Evolutionary conservation across 2,113 vertebrate species (phyloP).

Genomic region (Todiramphus saurophagus): DNA sequence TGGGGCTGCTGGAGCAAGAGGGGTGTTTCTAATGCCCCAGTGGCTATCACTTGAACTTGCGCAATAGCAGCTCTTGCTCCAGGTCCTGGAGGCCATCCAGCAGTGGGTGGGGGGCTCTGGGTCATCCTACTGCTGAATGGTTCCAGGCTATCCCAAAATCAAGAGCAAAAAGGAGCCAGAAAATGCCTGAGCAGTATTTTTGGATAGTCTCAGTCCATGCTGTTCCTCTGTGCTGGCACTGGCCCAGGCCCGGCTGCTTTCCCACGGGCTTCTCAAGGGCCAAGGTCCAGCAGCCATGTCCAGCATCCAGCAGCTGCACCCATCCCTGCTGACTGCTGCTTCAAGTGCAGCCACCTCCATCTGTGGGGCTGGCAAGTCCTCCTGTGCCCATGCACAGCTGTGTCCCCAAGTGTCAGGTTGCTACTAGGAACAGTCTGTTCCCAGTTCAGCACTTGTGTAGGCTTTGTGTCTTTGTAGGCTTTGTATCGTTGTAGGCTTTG

Average conservation of each 20-base stretch:
- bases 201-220: not conserved
- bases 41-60: not conserved
- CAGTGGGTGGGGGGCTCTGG: accelerated
- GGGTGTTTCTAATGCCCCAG: not conserved
- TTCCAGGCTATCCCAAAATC: accelerated
- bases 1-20: not conserved
- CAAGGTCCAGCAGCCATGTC: not conserved
- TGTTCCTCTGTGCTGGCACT: not conserved
- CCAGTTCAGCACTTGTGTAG: accelerated
- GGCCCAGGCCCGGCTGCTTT: not conserved
- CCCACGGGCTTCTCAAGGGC: accelerated
- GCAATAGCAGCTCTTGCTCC: not conserved
- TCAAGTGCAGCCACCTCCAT: not conserved
- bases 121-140: accelerated
- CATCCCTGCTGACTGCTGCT: not conserved
- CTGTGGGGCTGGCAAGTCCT: not conserved
- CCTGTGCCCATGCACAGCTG: not conserved
- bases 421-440: not conserved
- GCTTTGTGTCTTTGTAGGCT: not conserved
- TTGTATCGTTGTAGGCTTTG: not conserved
- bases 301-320: not conserved
- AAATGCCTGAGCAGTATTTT: not conserved
- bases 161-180: not conserved
- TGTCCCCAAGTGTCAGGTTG: accelerated
- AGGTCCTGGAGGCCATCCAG: not conserved